These are phyloP conservation scores for Rhimphoctona megacephalus DNA, from an alignment of 2,888 invertebrate genomes.

Conservation along the genomic window DNA sequence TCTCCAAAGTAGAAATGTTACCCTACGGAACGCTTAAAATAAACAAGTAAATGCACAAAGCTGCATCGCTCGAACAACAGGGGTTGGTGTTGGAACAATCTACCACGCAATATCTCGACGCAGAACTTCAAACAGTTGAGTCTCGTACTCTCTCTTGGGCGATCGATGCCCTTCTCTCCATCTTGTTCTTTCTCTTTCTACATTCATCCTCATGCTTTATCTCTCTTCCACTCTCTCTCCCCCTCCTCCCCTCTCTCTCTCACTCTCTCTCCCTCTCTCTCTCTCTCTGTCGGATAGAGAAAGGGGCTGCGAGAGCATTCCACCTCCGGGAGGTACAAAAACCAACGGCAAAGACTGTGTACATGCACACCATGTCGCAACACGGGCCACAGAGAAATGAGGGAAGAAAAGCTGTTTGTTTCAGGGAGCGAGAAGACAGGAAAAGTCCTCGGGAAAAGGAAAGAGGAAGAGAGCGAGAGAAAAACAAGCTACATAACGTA, in stretches of 20 bases:
- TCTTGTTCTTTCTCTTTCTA: not conserved
- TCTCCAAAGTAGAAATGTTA: not conserved
- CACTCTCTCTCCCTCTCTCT: constrained; percentile 6
- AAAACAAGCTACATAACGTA: constrained; percentile 34
- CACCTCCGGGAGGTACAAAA: constrained; percentile 44
- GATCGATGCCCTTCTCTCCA: constrained; percentile 56
- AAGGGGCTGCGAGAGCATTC: constrained; percentile 47
- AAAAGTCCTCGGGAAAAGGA: constrained; percentile 23
- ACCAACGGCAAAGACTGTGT: constrained; percentile 47
- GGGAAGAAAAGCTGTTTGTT: constrained; percentile 67
- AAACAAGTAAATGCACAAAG: constrained; percentile 44
- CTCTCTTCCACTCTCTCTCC: not conserved
- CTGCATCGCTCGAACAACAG: constrained; percentile 14
- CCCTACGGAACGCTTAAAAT: constrained; percentile 34
- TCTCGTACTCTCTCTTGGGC: constrained; percentile 35
- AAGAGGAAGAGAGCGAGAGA: constrained; percentile 34
- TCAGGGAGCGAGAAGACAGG: constrained; percentile 30
- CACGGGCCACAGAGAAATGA: constrained; percentile 55
- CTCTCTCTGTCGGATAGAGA: constrained; percentile 6
- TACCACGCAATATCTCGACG: constrained; percentile 66
- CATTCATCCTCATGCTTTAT: not conserved
- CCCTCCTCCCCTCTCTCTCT: not conserved
- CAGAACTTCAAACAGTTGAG: constrained; percentile 61
- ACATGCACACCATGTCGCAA: constrained; percentile 46
- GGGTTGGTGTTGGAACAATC: constrained; percentile 47